phyloP scores from a whole-genome alignment of 1,140 invertebrate species.

The Helicoverpa armigera region DNA sequence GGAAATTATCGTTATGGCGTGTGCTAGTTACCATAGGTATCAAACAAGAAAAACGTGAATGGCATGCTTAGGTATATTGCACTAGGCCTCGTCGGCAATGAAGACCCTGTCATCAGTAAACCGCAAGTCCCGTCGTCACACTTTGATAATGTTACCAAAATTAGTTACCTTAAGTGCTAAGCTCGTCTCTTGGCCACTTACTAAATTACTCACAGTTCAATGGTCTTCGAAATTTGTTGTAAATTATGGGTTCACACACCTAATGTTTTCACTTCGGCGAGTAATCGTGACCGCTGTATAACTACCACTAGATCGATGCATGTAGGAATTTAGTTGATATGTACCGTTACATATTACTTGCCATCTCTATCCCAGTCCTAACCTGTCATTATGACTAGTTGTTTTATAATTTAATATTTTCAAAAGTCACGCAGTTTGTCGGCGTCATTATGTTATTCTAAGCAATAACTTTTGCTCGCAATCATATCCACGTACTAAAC shows the following conservation, averaged over 20 bases:
- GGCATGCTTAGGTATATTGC: background rate
- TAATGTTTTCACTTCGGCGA: conserved; percentile 80
- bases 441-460: conserved; percentile 45
- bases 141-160: conserved; percentile 46
- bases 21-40: background rate
- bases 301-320: conserved; percentile 77
- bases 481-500: conserved; percentile 56
- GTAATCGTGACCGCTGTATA: conserved; percentile 80
- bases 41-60: conserved; percentile 19
- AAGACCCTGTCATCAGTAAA: conserved; percentile 62
- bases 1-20: background rate
- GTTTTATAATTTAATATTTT: conserved; percentile 63
- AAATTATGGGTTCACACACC: conserved; percentile 84
- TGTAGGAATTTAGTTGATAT: conserved; percentile 77
- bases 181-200: conserved; percentile 73
- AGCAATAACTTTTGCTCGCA: conserved; percentile 49
- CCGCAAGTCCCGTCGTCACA: conserved; percentile 53
- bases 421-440: conserved; percentile 59
- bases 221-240: conserved; percentile 78
- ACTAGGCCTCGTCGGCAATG: conserved; percentile 8
- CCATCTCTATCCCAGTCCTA: conserved; percentile 56
- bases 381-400: conserved; percentile 65
- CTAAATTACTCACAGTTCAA: conserved; percentile 82
- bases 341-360: conserved; percentile 71
- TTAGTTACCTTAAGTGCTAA: conserved; percentile 65